phyloP scores from a whole-genome alignment of 2,888 invertebrate species.

The Hemicrepidius hirtus region DNA sequence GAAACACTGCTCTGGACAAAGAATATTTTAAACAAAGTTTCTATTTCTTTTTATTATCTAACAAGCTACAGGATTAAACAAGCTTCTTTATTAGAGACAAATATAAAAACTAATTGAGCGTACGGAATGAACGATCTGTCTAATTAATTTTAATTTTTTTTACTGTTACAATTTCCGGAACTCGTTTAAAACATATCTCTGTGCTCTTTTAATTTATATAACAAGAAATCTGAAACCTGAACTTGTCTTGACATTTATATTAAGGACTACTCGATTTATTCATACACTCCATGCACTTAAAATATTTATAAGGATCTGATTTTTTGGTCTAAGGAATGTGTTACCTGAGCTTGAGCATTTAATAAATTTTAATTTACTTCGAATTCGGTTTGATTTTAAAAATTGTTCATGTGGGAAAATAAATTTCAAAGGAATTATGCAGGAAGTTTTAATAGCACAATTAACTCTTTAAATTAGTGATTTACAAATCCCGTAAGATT shows the following conservation, averaged over 20 bases:
- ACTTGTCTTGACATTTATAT: conserved; percentile 4
- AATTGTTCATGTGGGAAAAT: too few species aligned
- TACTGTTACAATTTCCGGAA: conserved; percentile 25
- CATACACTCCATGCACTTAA: background rate
- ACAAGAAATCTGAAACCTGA: conserved; percentile 22
- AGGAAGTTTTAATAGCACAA: too few species aligned
- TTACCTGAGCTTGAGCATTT: too few species aligned
- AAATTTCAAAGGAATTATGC: too few species aligned
- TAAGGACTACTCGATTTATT: background rate
- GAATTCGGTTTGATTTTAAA: too few species aligned
- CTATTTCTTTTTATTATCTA: background rate
- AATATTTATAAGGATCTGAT: background rate
- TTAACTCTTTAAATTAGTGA: too few species aligned
- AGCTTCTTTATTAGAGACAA: background rate
- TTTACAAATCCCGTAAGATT: too few species aligned
- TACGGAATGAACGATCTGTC: conserved; percentile 12
- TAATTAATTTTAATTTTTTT: conserved; percentile 13
- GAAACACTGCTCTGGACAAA: conserved; percentile 19
- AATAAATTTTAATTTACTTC: too few species aligned
- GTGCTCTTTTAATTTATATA: conserved; percentile 16
- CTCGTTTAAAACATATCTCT: conserved; percentile 10
- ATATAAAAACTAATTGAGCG: conserved; percentile 20
- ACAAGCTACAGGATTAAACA: background rate
- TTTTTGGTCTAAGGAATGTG: too few species aligned
- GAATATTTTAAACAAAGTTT: conserved; percentile 19